Evolutionary conservation across 2,888 invertebrate species (phyloP).

Genomic region (Troilus luridus): DNA sequence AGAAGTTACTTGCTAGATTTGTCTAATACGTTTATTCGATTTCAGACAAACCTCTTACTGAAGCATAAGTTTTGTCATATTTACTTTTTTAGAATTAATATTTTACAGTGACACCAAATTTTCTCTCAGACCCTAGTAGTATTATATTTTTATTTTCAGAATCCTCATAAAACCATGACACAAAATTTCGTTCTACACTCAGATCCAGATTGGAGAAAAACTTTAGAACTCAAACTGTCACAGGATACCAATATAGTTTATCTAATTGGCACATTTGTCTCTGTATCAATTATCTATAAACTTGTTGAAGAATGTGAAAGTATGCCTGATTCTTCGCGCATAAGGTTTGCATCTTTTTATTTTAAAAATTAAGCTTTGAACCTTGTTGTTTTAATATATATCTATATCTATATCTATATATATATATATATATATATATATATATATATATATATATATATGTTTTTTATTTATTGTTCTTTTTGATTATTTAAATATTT

Average conservation of each 20-base stretch:
- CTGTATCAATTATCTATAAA: background rate
- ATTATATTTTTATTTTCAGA: background rate
- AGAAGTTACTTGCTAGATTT: too few species aligned
- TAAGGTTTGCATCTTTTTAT: background rate
- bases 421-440: too few species aligned
- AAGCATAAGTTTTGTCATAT: background rate
- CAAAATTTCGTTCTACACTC: background rate
- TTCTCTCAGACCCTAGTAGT: background rate
- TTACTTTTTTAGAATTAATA: background rate
- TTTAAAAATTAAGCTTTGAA: background rate
- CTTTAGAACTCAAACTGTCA: background rate
- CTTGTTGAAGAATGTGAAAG: background rate
- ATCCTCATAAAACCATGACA: background rate
- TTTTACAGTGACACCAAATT: too few species aligned
- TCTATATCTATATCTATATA: too few species aligned
- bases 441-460: too few species aligned
- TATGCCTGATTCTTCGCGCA: background rate
- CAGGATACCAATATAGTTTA: background rate
- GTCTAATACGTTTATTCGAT: too few species aligned
- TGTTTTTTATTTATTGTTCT: too few species aligned
- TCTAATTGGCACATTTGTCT: background rate
- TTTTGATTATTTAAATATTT: too few species aligned
- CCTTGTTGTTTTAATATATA: too few species aligned
- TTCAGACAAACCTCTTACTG: too few species aligned
- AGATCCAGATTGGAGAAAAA: background rate